phyloP scores from a whole-genome alignment of 2,113 vertebrate species.

The Chaetodon trifascialis region DNA sequence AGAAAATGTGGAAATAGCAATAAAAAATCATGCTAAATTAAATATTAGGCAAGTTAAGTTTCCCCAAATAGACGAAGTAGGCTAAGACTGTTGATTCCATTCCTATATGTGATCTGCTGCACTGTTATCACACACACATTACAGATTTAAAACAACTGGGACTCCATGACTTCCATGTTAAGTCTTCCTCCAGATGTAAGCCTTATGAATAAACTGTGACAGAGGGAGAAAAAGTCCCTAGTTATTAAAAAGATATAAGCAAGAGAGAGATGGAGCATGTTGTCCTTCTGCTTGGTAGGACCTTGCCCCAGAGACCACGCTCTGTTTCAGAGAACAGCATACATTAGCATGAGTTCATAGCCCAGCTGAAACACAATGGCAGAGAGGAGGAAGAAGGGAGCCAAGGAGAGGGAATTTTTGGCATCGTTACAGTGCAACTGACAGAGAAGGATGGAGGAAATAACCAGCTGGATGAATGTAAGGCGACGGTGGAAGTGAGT shows the following conservation, averaged over 20 bases:
- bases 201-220: slow-evolving; percentile 25
- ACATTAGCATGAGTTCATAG: slow-evolving; percentile 13
- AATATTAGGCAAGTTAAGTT: background rate
- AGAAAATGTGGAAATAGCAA: background rate
- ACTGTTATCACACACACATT: slow-evolving; percentile 2
- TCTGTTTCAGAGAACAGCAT: slow-evolving; percentile 23
- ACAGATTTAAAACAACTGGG: slow-evolving; percentile 23
- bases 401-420: background rate
- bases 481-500: slow-evolving; percentile 37
- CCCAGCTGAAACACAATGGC: slow-evolving; percentile 8
- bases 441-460: slow-evolving; percentile 23
- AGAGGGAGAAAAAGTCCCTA: background rate
- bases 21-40: background rate
- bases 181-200: slow-evolving; percentile 18
- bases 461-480: slow-evolving; percentile 39
- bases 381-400: slow-evolving; percentile 7
- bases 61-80: background rate
- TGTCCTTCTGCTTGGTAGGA: slow-evolving; percentile 17
- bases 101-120: background rate
- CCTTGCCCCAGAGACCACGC: slow-evolving; percentile 14
- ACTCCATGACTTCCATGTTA: background rate
- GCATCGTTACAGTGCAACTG: background rate
- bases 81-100: background rate
- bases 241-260: slow-evolving; percentile 54
- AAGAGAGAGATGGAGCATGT: slow-evolving; percentile 12